Conservation (phyloP, 2,797 vertebrate genomes). For the Gadopsis bispinosus region DNA sequence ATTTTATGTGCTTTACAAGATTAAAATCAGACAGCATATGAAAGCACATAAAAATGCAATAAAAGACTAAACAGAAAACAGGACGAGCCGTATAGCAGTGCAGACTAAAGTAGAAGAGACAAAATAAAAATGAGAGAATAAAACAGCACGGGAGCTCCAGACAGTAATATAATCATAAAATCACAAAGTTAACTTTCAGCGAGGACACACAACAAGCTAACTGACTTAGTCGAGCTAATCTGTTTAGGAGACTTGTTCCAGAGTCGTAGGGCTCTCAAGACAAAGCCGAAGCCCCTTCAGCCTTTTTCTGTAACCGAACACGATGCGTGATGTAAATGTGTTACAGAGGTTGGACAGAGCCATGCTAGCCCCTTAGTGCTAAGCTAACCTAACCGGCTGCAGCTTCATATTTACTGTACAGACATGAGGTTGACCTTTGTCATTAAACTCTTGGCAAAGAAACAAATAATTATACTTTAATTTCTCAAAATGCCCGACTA, state of each 20-base stretch:
- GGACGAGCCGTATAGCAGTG: too few species aligned
- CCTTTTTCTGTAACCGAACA: not conserved
- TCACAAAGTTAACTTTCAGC: conserved; percentile 18
- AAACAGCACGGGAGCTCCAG: conserved; percentile 11
- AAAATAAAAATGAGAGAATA: conserved; percentile 15
- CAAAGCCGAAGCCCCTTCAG: not conserved
- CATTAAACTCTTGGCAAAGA: not conserved
- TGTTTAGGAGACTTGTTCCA: conserved; percentile 17
- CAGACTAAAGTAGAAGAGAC: conserved; percentile 2
- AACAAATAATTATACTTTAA: not conserved
- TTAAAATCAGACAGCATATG: conserved; percentile 34
- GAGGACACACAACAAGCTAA: not conserved
- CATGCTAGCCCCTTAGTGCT: not conserved
- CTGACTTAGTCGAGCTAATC: conserved; percentile 3
- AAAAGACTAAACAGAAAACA: conserved; percentile 8
- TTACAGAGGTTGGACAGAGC: not conserved
- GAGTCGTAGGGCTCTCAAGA: not conserved
- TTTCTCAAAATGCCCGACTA: not conserved
- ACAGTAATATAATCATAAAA: conserved; percentile 17
- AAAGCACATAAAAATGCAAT: conserved; percentile 33
- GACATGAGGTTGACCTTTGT: not conserved
- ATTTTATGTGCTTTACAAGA: conserved; percentile 37
- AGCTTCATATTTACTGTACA: not conserved
- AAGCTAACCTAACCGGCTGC: not conserved
- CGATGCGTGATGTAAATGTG: not conserved